Evolutionary conservation across 2,888 invertebrate species (phyloP), one percentile per base, ranked within the genome.

Genomic region (Diadegma fenestrale): DNA sequence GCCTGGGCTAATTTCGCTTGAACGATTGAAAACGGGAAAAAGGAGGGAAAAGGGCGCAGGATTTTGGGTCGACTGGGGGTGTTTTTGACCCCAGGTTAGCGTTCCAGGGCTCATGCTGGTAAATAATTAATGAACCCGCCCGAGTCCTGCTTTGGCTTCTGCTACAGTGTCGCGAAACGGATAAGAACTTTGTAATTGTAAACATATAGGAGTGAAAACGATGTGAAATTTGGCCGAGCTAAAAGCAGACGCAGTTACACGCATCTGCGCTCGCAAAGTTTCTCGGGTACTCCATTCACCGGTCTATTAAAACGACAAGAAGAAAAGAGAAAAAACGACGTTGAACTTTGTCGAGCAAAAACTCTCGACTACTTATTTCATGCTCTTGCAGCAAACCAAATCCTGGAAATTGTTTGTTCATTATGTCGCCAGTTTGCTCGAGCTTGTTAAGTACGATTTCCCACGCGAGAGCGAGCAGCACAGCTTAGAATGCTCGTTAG

Each of bases 401-500:
- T 43, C 37, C n/a, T 45, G 43, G 58, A 85, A 54, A 75, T 79
- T 85, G 66, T 79, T 80, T 82, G 85, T 82, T 79, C 79, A 66
- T 82, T 85, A 85, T 79, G 69, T 51, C 17, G 8, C 54, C 33
- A 6, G 30, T 33, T 17, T 22, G 30, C 71, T 68, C 54, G 64
- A 45, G 72, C 76, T 82, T 75, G 75, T 76, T 66, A 30, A 75
- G 73, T 71, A 69, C 48, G 51, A 64, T 37, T 76, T 22, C 66
- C 58, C 37, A 17, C 7, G 30, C 69, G 45, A 37, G 75, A 43
- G 43, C 12, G 69, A 82, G 75, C 80, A 69, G 37, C n/a, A n/a
- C n/a, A 12, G 33, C 43, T 64, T 33, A 58, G 41, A 68, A 71
- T 19, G 33, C 37, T 33, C 54, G 61, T 61, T 37, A n/a, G 33